Evolutionary conservation across 2,888 invertebrate genomes (phyloP).

Genomic region (Clivina fossor): DNA sequence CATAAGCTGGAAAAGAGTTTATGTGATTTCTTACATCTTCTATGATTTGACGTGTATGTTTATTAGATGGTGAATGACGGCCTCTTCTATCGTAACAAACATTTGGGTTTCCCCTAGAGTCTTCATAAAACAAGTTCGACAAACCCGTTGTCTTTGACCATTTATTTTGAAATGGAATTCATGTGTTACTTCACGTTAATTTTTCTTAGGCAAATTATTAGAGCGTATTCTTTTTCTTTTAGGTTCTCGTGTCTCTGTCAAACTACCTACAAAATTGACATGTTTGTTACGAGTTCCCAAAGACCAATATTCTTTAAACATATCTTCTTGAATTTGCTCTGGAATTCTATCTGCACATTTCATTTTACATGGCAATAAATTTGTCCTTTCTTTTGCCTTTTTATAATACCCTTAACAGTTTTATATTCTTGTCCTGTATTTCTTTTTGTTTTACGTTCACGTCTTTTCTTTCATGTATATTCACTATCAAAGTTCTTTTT

Average conservation of each 20-base stretch:
- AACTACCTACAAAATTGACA: conserved; percentile 5
- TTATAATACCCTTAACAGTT: no score
- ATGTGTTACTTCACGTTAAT: not conserved
- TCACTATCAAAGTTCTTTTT: no score
- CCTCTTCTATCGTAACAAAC: conserved; percentile 19
- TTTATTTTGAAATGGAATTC: conserved; percentile 16
- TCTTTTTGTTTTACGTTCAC: no score
- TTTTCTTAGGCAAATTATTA: conserved; percentile 7
- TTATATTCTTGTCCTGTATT: no score
- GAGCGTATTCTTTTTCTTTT: conserved; percentile 5
- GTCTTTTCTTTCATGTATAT: no score
- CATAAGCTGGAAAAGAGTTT: conserved; percentile 12
- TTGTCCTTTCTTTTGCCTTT: no score
- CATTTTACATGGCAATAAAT: no score
- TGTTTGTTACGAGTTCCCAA: conserved; percentile 20
- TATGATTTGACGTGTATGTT: not conserved
- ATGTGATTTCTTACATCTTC: conserved; percentile 1
- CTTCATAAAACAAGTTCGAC: conserved; percentile 17
- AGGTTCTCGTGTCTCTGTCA: not conserved
- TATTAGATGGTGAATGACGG: conserved; percentile 1
- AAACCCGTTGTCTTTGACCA: not conserved
- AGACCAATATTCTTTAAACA: conserved; percentile 28
- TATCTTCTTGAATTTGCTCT: no score
- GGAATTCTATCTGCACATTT: no score
- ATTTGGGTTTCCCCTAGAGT: conserved; percentile 20